Percentiles rank a stretch among this genome's conserved stretches.
phyloP scores from a whole-genome alignment of 2,888 invertebrate genomes.

The Chesias legatella region DNA sequence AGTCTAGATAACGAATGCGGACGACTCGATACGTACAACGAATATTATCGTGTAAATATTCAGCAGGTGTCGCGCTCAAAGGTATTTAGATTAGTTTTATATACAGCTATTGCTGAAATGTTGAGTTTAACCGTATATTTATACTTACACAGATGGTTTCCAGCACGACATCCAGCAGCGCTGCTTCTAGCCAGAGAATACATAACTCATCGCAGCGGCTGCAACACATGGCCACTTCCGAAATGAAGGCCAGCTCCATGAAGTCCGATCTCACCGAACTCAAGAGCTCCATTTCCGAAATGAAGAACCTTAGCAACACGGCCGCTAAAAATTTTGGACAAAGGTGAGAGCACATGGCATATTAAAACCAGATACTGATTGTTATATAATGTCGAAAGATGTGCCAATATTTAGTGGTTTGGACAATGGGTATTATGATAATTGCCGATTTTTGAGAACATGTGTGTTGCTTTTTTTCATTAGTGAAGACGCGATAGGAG shows the following conservation, averaged over 20 bases:
- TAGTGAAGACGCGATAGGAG: slow-evolving; percentile 51
- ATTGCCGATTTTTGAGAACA: slow-evolving; percentile 41
- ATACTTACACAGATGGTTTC: slow-evolving; percentile 69
- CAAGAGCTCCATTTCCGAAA: slow-evolving; percentile 92
- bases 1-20: slow-evolving; percentile 69
- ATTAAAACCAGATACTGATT: no score
- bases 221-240: slow-evolving; percentile 81
- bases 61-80: slow-evolving; percentile 17
- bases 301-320: slow-evolving; percentile 85
- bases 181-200: slow-evolving; percentile 80
- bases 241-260: slow-evolving; percentile 90
- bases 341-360: slow-evolving; percentile 42
- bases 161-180: slow-evolving; percentile 81
- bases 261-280: slow-evolving; percentile 89
- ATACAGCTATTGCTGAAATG: not conserved
- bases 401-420: slow-evolving; percentile 45
- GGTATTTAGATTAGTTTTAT: slow-evolving; percentile 16
- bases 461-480: slow-evolving; percentile 43
- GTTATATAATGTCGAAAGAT: slow-evolving; percentile 30
- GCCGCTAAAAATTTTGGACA: slow-evolving; percentile 69
- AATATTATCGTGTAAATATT: slow-evolving; percentile 15
- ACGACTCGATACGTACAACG: slow-evolving; percentile 42
- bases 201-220: slow-evolving; percentile 80
- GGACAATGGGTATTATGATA: slow-evolving; percentile 50
- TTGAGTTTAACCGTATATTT: slow-evolving; percentile 9